Evolutionary conservation across 2,113 vertebrate species (phyloP).

Genomic region (Mesoclemmys tuberculata): DNA sequence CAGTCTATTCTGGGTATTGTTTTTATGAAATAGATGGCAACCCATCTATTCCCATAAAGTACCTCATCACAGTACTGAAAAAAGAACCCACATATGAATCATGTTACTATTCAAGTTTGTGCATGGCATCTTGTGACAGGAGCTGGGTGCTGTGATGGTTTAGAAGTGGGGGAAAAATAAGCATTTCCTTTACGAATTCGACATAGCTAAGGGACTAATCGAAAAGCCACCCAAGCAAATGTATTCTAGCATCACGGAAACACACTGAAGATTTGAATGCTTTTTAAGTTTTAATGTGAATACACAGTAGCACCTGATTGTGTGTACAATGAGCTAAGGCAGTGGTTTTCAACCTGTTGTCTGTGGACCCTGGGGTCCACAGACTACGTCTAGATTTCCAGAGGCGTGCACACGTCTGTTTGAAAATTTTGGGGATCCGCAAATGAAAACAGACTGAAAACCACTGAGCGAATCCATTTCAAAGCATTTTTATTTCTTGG

Average conservation of each 20-base stretch:
- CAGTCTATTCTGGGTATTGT: background rate
- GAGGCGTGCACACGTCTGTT: too few relatives aligned
- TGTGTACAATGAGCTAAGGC: background rate
- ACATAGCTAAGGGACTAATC: background rate
- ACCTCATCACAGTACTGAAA: background rate
- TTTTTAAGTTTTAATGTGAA: too few relatives aligned
- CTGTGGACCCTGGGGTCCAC: too few relatives aligned
- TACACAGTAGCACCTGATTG: too few relatives aligned
- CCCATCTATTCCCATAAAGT: accelerated
- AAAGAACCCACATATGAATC: background rate
- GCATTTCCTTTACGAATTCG: background rate
- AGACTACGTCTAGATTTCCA: too few relatives aligned
- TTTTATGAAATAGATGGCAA: accelerated
- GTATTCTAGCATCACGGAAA: background rate
- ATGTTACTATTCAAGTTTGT: accelerated
- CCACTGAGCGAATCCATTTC: background rate
- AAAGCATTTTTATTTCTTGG: background rate
- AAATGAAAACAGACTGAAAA: too few relatives aligned
- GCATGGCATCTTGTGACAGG: background rate
- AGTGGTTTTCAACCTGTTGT: too few relatives aligned
- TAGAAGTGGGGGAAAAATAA: background rate
- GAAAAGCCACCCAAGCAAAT: background rate
- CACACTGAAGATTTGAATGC: background rate
- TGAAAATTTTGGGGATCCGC: too few relatives aligned
- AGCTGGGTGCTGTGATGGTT: background rate